Evolutionary conservation across 2,888 invertebrate species (phyloP), one percentile per base, ranked within the genome.

Genomic region (Drosophila suboccidentalis): DNA sequence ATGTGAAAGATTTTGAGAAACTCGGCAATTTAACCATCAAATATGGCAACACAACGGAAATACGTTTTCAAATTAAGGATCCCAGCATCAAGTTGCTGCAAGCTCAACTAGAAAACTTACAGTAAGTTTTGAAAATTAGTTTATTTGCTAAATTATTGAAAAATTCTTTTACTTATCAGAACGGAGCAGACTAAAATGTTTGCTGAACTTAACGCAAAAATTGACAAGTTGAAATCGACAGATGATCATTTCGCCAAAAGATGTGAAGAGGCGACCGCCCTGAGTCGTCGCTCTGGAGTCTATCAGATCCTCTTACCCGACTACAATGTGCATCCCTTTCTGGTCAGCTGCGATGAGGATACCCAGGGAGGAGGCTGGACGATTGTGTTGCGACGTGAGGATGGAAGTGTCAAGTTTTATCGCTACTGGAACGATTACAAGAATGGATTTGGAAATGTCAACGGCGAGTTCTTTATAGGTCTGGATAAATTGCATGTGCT

Each of bases 401-500:
- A 95, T 75, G 96, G 96, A 0, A 93, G 94, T 3, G 94, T 95
- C 82, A 95, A 95, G 75, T 96, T 96, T 89, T 94, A 94, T 82
- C 94, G 94, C 75, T 91, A 93, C 54, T 96, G 95, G 95, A 87
- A 93, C 0, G 95, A 95, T 60, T 96, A 96, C 86, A 95, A 77
- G 9, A 26, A 44, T 3, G 75, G 75, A 0, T 96, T 96, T 84
- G 96, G 96, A 1, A 95, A 95, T 86, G 92, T 95, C 11, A 94
- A 94, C 0, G 94, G 94, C 0, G 96, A 96, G 87, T 96, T 95
- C 90, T 96, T 96, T 94, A 93, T 96, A 11, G 96, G 96, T 0
- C 89, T 95, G 71, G 95, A 96, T 63, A 95, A 95, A 75, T 92
- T 96, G 4, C 94, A 95, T 89, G 94, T 92, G 3, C 59, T 91